phyloP scores from a whole-genome alignment of 2,888 invertebrate species.

The Dicranocentrus wangi region DNA sequence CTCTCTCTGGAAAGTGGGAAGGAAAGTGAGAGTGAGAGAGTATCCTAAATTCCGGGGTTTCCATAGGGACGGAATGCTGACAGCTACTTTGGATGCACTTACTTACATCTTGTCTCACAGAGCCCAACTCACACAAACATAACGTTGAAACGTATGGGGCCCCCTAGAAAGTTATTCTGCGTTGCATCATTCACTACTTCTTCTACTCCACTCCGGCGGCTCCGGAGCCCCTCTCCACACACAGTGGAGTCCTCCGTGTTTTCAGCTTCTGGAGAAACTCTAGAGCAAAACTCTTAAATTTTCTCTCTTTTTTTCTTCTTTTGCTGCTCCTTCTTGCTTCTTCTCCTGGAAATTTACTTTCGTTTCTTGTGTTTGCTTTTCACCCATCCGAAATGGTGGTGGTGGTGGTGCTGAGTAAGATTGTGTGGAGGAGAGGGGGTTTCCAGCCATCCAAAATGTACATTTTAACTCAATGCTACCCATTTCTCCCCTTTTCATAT shows the following conservation, averaged over 20 bases:
- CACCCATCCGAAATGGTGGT: background rate
- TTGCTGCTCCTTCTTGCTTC: too few relatives aligned
- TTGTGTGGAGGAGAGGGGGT: background rate
- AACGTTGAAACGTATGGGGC: too few relatives aligned
- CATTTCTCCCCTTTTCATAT: conserved; percentile 25
- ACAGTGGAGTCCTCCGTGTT: too few relatives aligned
- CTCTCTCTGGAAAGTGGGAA: conserved; percentile 1
- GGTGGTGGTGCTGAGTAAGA: background rate
- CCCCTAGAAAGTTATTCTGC: background rate
- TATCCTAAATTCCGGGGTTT: conserved; percentile 39
- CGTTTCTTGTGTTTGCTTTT: conserved; percentile 6
- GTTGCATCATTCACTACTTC: background rate
- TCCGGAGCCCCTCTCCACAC: too few relatives aligned
- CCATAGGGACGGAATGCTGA: background rate
- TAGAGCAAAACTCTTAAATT: conserved; percentile 19
- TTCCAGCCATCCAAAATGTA: background rate
- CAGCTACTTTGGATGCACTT: conserved; percentile 7
- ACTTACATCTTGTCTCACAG: too few relatives aligned
- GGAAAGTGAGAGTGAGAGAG: conserved; percentile 30
- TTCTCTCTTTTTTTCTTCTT: conserved; percentile 11
- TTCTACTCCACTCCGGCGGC: too few relatives aligned
- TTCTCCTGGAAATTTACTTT: conserved; percentile 22
- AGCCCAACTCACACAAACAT: too few relatives aligned
- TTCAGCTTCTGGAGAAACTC: background rate
- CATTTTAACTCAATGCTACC: conserved; percentile 28